Conservation (phyloP, 2,888 invertebrate species). For the Salpingus planirostris region DNA sequence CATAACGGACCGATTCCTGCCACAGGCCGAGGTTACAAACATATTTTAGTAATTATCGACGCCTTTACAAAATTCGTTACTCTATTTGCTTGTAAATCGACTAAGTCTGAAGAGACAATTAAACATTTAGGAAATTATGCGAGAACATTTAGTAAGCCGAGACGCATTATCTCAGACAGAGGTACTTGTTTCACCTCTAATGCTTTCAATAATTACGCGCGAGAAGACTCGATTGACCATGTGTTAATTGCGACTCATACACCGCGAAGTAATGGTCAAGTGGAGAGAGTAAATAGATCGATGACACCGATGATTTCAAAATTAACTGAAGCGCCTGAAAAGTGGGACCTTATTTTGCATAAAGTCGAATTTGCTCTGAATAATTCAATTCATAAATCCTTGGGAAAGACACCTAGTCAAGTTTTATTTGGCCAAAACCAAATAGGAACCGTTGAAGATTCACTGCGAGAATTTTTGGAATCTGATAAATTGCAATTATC, state of each 20-base stretch:
- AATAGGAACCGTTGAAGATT: no score
- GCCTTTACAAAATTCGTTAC: constrained; percentile 21
- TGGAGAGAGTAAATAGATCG: constrained; percentile 18
- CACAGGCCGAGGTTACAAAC: constrained; percentile 9
- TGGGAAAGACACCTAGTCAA: constrained; percentile 12
- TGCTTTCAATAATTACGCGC: constrained; percentile 14
- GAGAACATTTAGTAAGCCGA: constrained; percentile 16
- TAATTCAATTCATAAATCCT: constrained; percentile 9
- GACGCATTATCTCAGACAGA: constrained; percentile 17
- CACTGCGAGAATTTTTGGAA: no score
- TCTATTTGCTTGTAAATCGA: constrained; percentile 18
- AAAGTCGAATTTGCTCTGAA: constrained; percentile 17
- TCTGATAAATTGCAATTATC: not conserved
- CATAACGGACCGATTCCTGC: constrained; percentile 1
- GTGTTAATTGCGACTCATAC: constrained; percentile 21
- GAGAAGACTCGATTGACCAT: not conserved
- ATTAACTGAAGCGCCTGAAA: constrained; percentile 10
- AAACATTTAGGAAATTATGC: constrained; percentile 18
- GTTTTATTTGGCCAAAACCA: not conserved
- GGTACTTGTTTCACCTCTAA: constrained; percentile 18
- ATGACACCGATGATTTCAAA: constrained; percentile 23
- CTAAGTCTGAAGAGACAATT: constrained; percentile 15
- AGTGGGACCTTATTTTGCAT: constrained; percentile 18
- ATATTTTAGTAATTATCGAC: constrained; percentile 23
- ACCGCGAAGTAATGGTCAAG: constrained; percentile 28